phyloP scores from a whole-genome alignment of 2,797 vertebrate genomes.

The Meriones psammophilus region DNA sequence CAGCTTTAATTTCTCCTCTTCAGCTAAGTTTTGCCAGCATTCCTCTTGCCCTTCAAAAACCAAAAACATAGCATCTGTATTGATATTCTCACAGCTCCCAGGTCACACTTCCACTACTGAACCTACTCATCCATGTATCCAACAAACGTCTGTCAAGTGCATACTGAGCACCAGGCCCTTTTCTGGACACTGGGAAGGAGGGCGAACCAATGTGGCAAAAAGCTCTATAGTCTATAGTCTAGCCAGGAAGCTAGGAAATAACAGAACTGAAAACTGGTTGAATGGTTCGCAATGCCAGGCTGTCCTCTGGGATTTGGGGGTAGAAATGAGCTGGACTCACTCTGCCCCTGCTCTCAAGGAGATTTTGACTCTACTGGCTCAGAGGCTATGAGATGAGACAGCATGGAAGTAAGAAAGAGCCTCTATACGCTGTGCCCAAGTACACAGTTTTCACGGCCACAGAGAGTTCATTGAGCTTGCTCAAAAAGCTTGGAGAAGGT shows the following conservation, averaged over 20 bases:
- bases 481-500: neutral
- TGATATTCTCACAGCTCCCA: neutral
- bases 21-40: neutral
- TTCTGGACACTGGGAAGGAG: neutral
- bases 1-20: neutral
- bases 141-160: neutral
- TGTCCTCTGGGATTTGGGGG: neutral
- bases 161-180: neutral
- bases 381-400: neutral
- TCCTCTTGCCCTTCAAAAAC: neutral
- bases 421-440: neutral
- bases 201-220: slow-evolving; percentile 4
- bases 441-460: neutral
- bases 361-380: neutral
- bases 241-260: neutral
- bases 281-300: neutral
- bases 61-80: neutral
- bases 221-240: neutral
- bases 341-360: neutral
- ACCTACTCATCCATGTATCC: neutral
- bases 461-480: neutral
- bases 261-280: neutral
- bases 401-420: neutral
- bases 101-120: neutral
- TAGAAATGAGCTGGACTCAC: neutral